These are phyloP conservation scores for Ophiothrix spiculata DNA, from an alignment of 35 echinoderm and acorn worm species.

Conservation along the genomic window DNA sequence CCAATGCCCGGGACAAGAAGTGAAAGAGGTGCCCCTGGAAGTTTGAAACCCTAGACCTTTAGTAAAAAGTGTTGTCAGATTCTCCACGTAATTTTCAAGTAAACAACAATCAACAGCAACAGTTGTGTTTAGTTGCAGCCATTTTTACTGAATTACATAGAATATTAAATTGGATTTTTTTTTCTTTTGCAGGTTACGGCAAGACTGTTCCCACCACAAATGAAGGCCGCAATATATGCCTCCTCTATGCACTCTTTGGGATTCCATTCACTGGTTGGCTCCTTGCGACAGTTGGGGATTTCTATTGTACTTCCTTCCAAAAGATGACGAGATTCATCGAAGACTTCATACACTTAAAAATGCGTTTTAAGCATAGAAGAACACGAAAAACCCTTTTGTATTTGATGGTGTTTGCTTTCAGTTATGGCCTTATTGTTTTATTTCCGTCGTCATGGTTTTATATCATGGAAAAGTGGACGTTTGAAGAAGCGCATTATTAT, in stretches of 20 bases:
- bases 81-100: too few relatives aligned
- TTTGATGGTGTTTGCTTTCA: constrained; percentile 17
- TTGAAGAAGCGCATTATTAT: constrained; percentile 68
- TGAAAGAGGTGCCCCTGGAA: too few relatives aligned
- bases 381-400: constrained; percentile 22
- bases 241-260: constrained; percentile 83
- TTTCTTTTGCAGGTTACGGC: constrained; percentile 72
- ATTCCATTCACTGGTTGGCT: constrained; percentile 85
- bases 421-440: constrained; percentile 57
- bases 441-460: constrained; percentile 62
- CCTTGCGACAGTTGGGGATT: constrained; percentile 57
- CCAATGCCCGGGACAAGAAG: too few relatives aligned
- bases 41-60: too few relatives aligned
- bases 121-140: too few relatives aligned
- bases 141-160: too few relatives aligned
- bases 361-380: not conserved
- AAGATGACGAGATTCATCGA: constrained; percentile 42
- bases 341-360: constrained; percentile 12
- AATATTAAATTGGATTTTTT: not conserved
- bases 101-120: too few relatives aligned
- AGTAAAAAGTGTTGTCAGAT: too few relatives aligned
- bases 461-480: constrained; percentile 64
- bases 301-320: constrained; percentile 44
- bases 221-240: constrained; percentile 68
- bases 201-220: constrained; percentile 55